A percentile compares a stretch with the other conserved stretches of the same genome.
phyloP scores from a whole-genome alignment of 1,140 invertebrate genomes.

The Gyrodactylus salaris region DNA sequence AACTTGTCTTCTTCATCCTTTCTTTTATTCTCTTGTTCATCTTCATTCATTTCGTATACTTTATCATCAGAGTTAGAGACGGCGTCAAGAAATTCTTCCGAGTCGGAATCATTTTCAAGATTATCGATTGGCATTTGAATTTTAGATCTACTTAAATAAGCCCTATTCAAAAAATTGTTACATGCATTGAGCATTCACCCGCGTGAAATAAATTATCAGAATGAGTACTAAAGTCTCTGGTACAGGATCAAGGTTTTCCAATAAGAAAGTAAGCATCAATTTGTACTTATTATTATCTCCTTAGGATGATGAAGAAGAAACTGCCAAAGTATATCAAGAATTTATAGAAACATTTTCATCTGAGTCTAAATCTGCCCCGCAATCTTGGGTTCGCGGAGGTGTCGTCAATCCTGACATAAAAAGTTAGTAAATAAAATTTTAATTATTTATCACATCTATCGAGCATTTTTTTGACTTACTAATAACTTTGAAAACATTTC shows the following conservation, averaged over 20 bases:
- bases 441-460: constrained; percentile 1
- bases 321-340: constrained; percentile 50
- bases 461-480: background rate
- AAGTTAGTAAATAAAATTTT: background rate
- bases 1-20: background rate
- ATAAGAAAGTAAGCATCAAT: too few species aligned
- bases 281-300: too few species aligned
- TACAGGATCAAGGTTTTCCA: too few species aligned
- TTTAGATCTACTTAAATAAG: background rate
- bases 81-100: background rate
- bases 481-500: constrained; percentile 3
- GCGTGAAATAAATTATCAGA: background rate
- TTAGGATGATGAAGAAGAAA: constrained; percentile 37
- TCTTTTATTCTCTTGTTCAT: background rate
- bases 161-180: background rate
- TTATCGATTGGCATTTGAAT: background rate
- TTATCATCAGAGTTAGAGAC: background rate
- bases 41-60: background rate
- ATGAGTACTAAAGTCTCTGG: background rate
- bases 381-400: constrained; percentile 80
- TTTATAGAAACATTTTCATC: constrained; percentile 74
- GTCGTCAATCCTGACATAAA: constrained; percentile 46
- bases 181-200: background rate
- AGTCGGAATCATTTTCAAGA: background rate
- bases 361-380: constrained; percentile 32